Evolutionary conservation across 2,888 invertebrate species (phyloP), one percentile per base, ranked within the genome.

Genomic region (Rotaria magnacalcarata): DNA sequence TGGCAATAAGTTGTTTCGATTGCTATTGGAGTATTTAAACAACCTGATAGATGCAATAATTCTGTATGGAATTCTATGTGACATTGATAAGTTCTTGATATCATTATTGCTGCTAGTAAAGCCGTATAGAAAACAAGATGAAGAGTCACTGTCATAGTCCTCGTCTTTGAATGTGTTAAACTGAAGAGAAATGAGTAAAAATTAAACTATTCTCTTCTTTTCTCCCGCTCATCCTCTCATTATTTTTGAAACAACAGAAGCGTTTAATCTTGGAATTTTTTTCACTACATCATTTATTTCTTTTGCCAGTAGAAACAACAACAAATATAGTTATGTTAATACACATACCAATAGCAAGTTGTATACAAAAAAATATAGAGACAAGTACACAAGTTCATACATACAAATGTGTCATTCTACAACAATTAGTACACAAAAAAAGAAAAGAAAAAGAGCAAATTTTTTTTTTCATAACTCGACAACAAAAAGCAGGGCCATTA

Each of bases 251-350:
- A 54, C 16, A 67, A 34, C 14, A 67, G 34, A 16, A 67, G 14
- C 14, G 16, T 34, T 67, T 67, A 16, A 67, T 67, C 34, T 34
- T 16, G 34, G 4, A 67, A 41, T 34, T 67, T 67, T 67, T 41
- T 34, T 67, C 34, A 34, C 67, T 67, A 67, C 67, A 34, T 67
- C 67, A 67, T 67, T 67, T 67, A 67, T 67, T 67, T 67, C 67
- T 67, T 67, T 67, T 67, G 67, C 34, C 67, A 67, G 34, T 67
- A 19, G 34, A 67, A 67, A 67, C 67, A 67, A 67, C 67, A 67
- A 67, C 67, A 67, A 67, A 67, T 34, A 67, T 67, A 67, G 67
- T 67, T 34, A 67, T 67, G 67, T 41, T 67, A 67, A 67, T 67
- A 67, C 67, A 67, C 34, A 67, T 16, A 67, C 16, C 34, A 24